phyloP scores from a whole-genome alignment of 37 sponge, comb jelly and placozoan species.

The Theonella swinhoei region DNA sequence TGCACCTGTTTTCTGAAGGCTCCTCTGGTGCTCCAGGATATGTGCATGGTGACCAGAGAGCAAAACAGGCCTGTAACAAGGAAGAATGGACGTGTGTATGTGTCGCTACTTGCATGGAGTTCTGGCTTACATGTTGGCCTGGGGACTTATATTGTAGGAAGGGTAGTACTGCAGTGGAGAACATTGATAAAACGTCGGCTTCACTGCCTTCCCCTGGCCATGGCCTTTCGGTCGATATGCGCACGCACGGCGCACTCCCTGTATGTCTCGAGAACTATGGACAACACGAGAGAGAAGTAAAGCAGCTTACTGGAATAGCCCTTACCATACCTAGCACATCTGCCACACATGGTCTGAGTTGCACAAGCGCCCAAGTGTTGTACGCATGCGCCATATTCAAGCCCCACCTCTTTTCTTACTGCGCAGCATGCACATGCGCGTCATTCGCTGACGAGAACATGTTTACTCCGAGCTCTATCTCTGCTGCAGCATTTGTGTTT shows the following conservation, averaged over 20 bases:
- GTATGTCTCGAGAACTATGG: conserved; percentile 42
- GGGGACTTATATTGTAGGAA: conserved; percentile 84
- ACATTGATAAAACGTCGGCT: conserved; percentile 29
- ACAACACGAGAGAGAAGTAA: neutral
- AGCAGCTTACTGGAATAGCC: neutral
- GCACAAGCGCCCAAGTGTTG: too few species aligned
- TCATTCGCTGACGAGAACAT: neutral
- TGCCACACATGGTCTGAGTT: conserved; percentile 61
- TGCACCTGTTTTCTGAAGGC: neutral
- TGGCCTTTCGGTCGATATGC: conserved; percentile 51
- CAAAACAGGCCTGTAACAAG: conserved; percentile 63
- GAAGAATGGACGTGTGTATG: neutral
- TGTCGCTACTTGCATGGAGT: too few species aligned
- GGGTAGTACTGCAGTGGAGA: conserved; percentile 61
- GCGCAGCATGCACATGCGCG: neutral
- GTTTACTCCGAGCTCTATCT: neutral
- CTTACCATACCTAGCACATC: conserved; percentile 68
- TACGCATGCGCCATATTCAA: too few species aligned
- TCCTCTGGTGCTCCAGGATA: neutral
- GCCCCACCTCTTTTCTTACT: conserved; percentile 27
- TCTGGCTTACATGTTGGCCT: conserved; percentile 73
- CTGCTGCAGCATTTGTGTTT: conserved; percentile 2
- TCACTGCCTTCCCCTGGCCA: conserved; percentile 14
- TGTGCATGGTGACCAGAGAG: conserved; percentile 63
- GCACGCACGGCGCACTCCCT: conserved; percentile 54